Evolutionary conservation across 1,140 invertebrate species (phyloP), one percentile per base, ranked within the genome.

Genomic region (Tetranychus cinnabarinus): DNA sequence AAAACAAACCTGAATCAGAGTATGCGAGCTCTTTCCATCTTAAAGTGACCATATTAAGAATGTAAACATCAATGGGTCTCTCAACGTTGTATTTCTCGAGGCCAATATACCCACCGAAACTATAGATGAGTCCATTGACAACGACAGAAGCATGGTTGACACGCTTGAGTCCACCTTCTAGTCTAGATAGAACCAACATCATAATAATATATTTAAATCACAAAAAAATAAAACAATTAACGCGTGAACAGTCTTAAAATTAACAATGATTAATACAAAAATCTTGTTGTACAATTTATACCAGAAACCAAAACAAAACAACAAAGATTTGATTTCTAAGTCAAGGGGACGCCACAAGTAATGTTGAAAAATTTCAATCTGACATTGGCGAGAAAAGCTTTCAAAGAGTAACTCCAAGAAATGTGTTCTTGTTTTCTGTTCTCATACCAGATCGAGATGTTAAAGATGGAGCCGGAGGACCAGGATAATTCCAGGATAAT

Each of bases 71-170:
- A 67, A 92, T 91, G 3, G 84, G 81, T 23, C 80, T 76, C 50
- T 76, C 77, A 3, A 72, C 72, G 45, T 76, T 72, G 71, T 85
- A 87, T 68, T 86, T 80, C 68, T 86, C 82, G 33, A 79, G 80
- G 3, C 83, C 85, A 68, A 83, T 88, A 69, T 87, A 93, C 31
- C 88, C 89, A 34, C 88, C 89, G 74, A 93, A 93, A 1, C 85
- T 86, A 70, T 82, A 92, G 58, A 93, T 86, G 66, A 79, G 80
- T 62, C 84, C 79, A 23, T 77, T 80, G 48, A 91, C 79, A 58
- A 80, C 77, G 45, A 86, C 85, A n/a, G 87, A 85, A 12, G 88
- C 88, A 79, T 92, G 88, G 72, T 93, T 93, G 1, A 92, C 76
- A 37, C 78, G 74, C 67, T 80, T 76, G 3, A 84, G 85, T 34